Conservation (phyloP, 2,797 vertebrate species). For the Sebastolobus altivelis region DNA sequence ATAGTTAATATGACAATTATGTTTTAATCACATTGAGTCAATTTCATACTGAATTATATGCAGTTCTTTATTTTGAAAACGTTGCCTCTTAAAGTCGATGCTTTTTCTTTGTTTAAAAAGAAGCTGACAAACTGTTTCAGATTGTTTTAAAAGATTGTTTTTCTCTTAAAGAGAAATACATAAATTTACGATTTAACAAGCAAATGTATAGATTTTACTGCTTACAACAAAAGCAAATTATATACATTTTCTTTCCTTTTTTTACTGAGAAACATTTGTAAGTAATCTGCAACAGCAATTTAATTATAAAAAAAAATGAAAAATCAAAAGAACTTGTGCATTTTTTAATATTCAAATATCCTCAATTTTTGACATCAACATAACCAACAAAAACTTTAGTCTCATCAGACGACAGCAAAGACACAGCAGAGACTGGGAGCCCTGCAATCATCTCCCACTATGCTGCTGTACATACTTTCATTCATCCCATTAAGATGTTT, state of each 20-base stretch:
- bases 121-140: neutral
- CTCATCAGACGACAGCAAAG: neutral
- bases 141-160: neutral
- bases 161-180: neutral
- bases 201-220: neutral
- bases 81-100: neutral
- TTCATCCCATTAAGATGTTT: constrained; percentile 66
- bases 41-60: too few relatives aligned
- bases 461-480: constrained; percentile 13
- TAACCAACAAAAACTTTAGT: neutral
- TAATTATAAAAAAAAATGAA: neutral
- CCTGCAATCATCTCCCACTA: constrained; percentile 10
- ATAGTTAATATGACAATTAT: neutral
- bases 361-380: neutral
- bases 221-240: neutral
- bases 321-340: neutral
- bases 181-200: neutral
- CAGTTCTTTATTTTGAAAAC: neutral
- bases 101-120: neutral
- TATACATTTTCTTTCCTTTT: too few relatives aligned
- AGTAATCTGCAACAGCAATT: neutral
- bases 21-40: neutral
- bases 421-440: neutral
- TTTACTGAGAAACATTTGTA: neutral
- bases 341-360: neutral